Percentiles rank a stretch among this genome's conserved stretches.
phyloP scores from a whole-genome alignment of 1,140 invertebrate species.

The Brachionus rotundiformis region DNA sequence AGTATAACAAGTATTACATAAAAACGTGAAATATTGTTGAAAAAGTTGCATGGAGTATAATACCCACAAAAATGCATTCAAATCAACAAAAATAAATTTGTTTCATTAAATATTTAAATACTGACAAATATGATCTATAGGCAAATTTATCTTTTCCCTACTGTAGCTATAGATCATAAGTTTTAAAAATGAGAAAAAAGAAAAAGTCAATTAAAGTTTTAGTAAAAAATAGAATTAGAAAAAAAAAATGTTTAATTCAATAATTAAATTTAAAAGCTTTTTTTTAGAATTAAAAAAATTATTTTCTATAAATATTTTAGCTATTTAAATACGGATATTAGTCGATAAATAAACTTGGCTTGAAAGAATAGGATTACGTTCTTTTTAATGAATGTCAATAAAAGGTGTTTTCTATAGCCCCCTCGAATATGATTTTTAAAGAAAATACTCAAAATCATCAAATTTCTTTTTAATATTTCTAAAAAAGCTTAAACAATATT shows the following conservation, averaged over 20 bases:
- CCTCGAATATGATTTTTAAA: not conserved
- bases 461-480: not conserved
- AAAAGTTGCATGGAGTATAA: not conserved
- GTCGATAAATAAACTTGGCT: not conserved
- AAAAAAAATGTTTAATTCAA: not conserved
- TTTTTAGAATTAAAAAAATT: not conserved
- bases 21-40: not conserved
- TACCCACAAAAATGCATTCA: not conserved
- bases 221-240: not conserved
- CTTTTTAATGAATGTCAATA: conserved; percentile 16
- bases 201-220: not conserved
- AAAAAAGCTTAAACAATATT: not conserved
- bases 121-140: not conserved
- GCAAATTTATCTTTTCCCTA: not conserved
- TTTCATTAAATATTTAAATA: not conserved
- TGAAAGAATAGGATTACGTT: not conserved
- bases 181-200: not conserved
- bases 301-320: not conserved
- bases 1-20: not conserved
- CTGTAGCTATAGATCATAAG: no score
- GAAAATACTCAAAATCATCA: conserved; percentile 1
- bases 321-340: not conserved
- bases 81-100: not conserved
- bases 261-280: not conserved
- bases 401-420: not conserved